Evolutionary conservation across 2,797 vertebrate species (phyloP), one percentile per base, ranked within the genome.

Genomic region (Rachycentron canadum): DNA sequence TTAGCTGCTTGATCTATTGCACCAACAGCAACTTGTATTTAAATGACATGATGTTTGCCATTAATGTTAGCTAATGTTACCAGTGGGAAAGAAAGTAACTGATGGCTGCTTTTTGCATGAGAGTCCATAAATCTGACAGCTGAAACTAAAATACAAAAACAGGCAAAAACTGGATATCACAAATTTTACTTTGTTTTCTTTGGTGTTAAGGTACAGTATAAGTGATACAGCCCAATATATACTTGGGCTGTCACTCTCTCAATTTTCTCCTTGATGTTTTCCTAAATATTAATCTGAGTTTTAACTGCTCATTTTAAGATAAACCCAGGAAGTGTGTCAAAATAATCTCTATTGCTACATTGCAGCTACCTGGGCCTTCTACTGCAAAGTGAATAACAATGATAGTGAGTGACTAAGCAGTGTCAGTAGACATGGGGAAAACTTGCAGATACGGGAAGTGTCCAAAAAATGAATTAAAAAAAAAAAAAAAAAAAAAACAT

Each of bases 161-260:
- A 23, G 2, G 8, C 30, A 69, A 50, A 28, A 7, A 38, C 19
- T 62, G 17, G 47, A 12, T 40, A 19, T 56, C n/a, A n/a, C n/a
- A 21, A 57, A 5, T 5, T 45, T n/a, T 21, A 49, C 2, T 8
- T n/a, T 50, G 8, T 10, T 43, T 55, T 55, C 25, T 49, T 58
- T 49, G 3, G 19, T 74, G 34, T 59, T 74, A 25, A 25, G 23
- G 49, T 50, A 50, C 14, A 50, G 47, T 30, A 50, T 69, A 12
- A 26, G 10, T n/a, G 19, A n/a, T n/a, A n/a, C n/a, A n/a, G n/a
- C n/a, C n/a, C n/a, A 50, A 17, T 11, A 58, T 28, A 25, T 53
- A 17, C 6, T 30, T 40, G 38, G n/a, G 14, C 17, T 13, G 38
- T 40, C 13, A 74, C 47, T n/a, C 23, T 11, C 8, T 16, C 19